Conservation (phyloP, 2,797 vertebrate genomes). For the Masticophis lateralis region DNA sequence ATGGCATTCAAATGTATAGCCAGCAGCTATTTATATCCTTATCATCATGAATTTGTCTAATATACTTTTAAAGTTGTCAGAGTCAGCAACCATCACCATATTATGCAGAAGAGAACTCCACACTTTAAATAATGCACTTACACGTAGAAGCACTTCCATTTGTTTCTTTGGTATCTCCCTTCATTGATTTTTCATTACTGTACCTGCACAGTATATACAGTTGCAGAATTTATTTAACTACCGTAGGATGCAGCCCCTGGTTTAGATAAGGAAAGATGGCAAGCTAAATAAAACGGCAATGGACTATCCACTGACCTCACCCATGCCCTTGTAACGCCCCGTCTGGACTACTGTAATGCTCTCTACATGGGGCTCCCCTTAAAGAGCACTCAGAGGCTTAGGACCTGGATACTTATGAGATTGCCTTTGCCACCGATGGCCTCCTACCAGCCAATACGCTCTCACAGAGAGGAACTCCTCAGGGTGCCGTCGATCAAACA, state of each 20-base stretch:
- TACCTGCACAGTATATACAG: neutral
- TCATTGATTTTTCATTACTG: neutral
- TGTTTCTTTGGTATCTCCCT: neutral
- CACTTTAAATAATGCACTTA: neutral
- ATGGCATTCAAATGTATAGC: neutral
- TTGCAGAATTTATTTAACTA: neutral
- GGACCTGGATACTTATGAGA: too few relatives aligned
- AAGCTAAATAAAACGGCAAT: neutral
- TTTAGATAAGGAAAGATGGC: neutral
- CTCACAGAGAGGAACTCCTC: too few relatives aligned
- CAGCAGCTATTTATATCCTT: neutral
- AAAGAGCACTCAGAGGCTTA: too few relatives aligned
- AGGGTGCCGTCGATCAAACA: too few relatives aligned
- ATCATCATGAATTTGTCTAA: neutral
- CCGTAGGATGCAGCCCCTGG: neutral
- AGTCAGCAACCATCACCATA: neutral
- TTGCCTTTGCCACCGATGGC: too few relatives aligned
- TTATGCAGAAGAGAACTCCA: neutral
- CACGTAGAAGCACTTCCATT: neutral
- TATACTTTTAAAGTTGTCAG: neutral
- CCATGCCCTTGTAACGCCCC: too few relatives aligned
- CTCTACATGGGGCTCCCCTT: too few relatives aligned
- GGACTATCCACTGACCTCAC: neutral
- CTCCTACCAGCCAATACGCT: too few relatives aligned
- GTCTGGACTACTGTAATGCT: too few relatives aligned